These are phyloP conservation scores for Macroteleia sp. DNA, from an alignment of 2,888 invertebrate species.

Conservation along the genomic window DNA sequence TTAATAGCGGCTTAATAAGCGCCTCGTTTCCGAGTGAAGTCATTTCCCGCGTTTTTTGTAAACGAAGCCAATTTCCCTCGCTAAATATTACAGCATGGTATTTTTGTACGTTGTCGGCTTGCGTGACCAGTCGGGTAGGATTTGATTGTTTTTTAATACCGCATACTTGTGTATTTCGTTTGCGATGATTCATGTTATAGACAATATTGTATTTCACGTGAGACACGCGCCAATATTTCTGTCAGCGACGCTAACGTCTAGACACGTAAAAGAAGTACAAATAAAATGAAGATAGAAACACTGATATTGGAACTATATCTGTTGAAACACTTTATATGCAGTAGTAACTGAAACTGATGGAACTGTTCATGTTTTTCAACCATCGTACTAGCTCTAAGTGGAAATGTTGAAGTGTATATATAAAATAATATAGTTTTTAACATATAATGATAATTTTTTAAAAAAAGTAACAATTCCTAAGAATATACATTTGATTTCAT, in stretches of 20 bases:
- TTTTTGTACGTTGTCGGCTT: conserved; percentile 21
- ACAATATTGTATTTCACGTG: conserved; percentile 43
- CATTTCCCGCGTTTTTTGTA: conserved; percentile 26
- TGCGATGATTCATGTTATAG: conserved; percentile 35
- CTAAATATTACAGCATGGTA: conserved; percentile 17
- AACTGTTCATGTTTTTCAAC: too few species aligned
- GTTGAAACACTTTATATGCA: too few species aligned
- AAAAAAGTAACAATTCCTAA: too few species aligned
- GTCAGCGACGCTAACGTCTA: conserved; percentile 30
- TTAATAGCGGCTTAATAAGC: conserved; percentile 18
- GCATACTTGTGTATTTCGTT: conserved; percentile 30
- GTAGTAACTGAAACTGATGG: too few species aligned
- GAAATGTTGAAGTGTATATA: too few species aligned
- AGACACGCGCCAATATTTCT: conserved; percentile 52
- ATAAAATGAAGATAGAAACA: conserved; percentile 3
- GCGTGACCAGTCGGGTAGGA: conserved; percentile 52
- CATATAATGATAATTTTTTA: too few species aligned
- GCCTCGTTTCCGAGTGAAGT: conserved; percentile 1
- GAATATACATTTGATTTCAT: too few species aligned
- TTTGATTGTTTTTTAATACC: conserved; percentile 53
- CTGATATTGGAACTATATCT: conserved; percentile 21
- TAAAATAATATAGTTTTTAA: too few species aligned
- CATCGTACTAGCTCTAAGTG: too few species aligned
- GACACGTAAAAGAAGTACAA: conserved; percentile 11
- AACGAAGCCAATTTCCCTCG: conserved; percentile 10